A percentile compares a stretch with the other conserved stretches of the same genome.
Conservation (phyloP, 2,888 invertebrate genomes). For the Deilephila porcellus region DNA sequence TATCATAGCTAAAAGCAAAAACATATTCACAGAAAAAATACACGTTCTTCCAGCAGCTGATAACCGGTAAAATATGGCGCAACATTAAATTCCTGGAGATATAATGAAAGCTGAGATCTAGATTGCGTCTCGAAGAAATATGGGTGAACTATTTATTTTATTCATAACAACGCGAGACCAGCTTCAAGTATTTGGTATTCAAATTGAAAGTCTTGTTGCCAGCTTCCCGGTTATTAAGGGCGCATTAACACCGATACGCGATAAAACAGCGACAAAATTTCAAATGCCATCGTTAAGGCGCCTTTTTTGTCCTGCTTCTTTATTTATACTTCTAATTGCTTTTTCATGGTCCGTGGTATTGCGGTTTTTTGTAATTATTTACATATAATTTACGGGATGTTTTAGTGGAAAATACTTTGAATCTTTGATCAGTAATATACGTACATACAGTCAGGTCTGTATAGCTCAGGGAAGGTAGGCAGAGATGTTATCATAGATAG, state of each 20-base stretch:
- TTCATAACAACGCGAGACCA: slow-evolving; percentile 17
- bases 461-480: too few relatives aligned
- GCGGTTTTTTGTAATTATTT: slow-evolving; percentile 11
- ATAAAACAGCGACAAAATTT: slow-evolving; percentile 72
- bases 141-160: slow-evolving; percentile 28
- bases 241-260: slow-evolving; percentile 64
- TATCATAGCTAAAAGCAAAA: background rate
- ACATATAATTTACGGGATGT: background rate
- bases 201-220: slow-evolving; percentile 41
- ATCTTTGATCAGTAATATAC: too few relatives aligned
- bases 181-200: slow-evolving; percentile 57
- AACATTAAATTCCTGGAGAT: slow-evolving; percentile 4
- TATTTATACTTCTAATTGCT: slow-evolving; percentile 78
- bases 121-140: slow-evolving; percentile 30
- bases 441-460: too few relatives aligned
- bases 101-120: slow-evolving; percentile 21
- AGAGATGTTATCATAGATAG: too few relatives aligned
- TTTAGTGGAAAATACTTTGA: background rate
- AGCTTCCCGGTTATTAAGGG: slow-evolving; percentile 62
- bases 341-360: slow-evolving; percentile 58
- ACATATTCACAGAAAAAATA: background rate
- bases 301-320: slow-evolving; percentile 52
- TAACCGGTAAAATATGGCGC: background rate
- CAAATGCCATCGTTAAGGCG: slow-evolving; percentile 66
- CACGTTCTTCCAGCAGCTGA: background rate